Conservation (phyloP, 2,797 vertebrate species). For the Lates japonicus region DNA sequence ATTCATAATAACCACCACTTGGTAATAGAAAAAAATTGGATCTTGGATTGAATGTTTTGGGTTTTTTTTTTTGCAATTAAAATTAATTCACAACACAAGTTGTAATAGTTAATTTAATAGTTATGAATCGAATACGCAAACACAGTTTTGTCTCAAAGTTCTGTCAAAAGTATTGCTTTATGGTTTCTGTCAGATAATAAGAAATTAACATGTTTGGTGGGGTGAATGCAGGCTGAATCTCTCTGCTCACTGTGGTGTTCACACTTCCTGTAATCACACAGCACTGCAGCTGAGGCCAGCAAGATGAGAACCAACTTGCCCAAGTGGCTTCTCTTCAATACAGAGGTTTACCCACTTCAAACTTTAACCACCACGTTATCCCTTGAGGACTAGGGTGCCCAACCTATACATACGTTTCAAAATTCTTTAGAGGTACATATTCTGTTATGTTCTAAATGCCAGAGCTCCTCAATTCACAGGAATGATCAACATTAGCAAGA, state of each 20-base stretch:
- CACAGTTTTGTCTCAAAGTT: slow-evolving; percentile 12
- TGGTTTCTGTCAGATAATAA: slow-evolving; percentile 43
- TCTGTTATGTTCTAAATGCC: too few relatives aligned
- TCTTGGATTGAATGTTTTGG: neutral
- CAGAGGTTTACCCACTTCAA: slow-evolving; percentile 31
- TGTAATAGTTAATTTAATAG: neutral
- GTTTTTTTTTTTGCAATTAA: neutral
- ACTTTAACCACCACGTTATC: too few relatives aligned
- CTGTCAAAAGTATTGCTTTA: neutral
- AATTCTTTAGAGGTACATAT: slow-evolving; percentile 40
- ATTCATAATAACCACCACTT: neutral
- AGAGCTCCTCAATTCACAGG: too few relatives aligned
- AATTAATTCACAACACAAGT: neutral
- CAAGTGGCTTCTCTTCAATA: slow-evolving; percentile 71
- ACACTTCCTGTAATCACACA: slow-evolving; percentile 74
- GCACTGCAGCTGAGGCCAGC: too few relatives aligned
- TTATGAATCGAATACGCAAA: neutral
- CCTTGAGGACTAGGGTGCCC: too few relatives aligned
- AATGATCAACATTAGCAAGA: too few relatives aligned
- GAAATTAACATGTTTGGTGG: slow-evolving; percentile 30
- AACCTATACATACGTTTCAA: too few relatives aligned
- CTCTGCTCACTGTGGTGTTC: slow-evolving; percentile 79
- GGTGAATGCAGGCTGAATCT: slow-evolving; percentile 67
- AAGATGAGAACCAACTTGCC: slow-evolving; percentile 72
- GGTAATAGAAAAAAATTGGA: neutral